These are phyloP conservation scores for Andricus quercusramuli DNA, from an alignment of 2,888 invertebrate species.

Conservation along the genomic window DNA sequence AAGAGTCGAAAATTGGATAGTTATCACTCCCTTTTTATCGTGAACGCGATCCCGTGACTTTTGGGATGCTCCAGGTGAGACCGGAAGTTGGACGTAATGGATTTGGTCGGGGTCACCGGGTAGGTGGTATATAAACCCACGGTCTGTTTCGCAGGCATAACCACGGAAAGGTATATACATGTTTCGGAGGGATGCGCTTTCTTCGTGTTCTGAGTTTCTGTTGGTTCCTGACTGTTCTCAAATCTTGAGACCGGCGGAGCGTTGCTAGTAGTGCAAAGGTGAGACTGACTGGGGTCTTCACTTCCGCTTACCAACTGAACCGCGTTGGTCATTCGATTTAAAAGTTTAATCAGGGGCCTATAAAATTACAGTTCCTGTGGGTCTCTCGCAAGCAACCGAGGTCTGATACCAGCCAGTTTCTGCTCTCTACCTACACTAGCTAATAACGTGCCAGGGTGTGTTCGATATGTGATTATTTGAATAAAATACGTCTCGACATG, in stretches of 20 bases:
- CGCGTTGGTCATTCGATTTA: slow-evolving; percentile 76
- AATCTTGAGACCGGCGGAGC: slow-evolving; percentile 66
- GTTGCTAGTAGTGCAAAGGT: slow-evolving; percentile 78
- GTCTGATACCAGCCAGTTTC: not conserved
- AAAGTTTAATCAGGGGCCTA: slow-evolving; percentile 78
- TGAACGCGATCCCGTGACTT: slow-evolving; percentile 10
- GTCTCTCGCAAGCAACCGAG: slow-evolving; percentile 32
- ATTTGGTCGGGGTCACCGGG: slow-evolving; percentile 56
- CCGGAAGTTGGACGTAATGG: slow-evolving; percentile 67
- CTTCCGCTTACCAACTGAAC: slow-evolving; percentile 77
- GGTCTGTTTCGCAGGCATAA: slow-evolving; percentile 51
- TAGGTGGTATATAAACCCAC: slow-evolving; percentile 40
- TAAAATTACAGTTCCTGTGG: slow-evolving; percentile 71
- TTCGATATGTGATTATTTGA: slow-evolving; percentile 38
- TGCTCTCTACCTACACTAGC: slow-evolving; percentile 35
- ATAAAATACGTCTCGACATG: slow-evolving; percentile 36
- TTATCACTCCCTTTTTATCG: not conserved
- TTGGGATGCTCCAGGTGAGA: slow-evolving; percentile 13
- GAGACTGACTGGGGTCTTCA: slow-evolving; percentile 76
- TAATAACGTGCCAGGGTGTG: slow-evolving; percentile 37
- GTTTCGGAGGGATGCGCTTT: slow-evolving; percentile 49
- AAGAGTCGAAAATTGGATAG: slow-evolving; percentile 9
- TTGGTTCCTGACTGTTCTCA: slow-evolving; percentile 40
- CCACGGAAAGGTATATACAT: slow-evolving; percentile 52
- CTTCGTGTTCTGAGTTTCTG: slow-evolving; percentile 45